Percentiles rank a stretch among this genome's conserved stretches.
Conservation (phyloP, 2,888 invertebrate species). For the Pimpla rufipes region DNA sequence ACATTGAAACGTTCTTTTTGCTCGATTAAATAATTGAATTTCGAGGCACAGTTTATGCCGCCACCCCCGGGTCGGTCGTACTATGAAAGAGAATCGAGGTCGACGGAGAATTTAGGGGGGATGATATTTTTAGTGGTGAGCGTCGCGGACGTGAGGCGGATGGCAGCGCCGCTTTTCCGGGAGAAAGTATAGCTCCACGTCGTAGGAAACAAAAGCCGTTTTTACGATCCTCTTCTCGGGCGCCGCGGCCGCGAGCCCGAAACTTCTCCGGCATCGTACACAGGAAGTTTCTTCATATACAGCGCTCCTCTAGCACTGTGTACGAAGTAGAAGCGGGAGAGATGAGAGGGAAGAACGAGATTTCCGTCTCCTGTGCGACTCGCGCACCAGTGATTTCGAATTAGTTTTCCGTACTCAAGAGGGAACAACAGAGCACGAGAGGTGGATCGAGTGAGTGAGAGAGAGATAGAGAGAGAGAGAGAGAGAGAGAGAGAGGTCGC, state of each 20-base stretch:
- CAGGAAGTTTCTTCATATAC: constrained; percentile 61
- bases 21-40: constrained; percentile 40
- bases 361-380: constrained; percentile 51
- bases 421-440: neutral
- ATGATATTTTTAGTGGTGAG: constrained; percentile 54
- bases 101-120: constrained; percentile 31
- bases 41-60: constrained; percentile 13
- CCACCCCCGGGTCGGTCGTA: neutral
- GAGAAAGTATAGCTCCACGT: constrained; percentile 40
- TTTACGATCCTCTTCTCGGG: constrained; percentile 57
- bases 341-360: constrained; percentile 43
- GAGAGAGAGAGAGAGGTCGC: too few relatives aligned
- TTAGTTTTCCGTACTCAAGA: constrained; percentile 62
- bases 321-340: constrained; percentile 45
- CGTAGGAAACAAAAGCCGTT: constrained; percentile 66
- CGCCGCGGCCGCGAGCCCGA: constrained; percentile 22
- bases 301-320: constrained; percentile 19
- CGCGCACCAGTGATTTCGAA: constrained; percentile 63
- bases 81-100: constrained; percentile 55
- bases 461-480: neutral
- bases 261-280: constrained; percentile 53
- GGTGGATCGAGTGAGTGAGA: neutral
- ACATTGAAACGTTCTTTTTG: neutral
- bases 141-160: constrained; percentile 26
- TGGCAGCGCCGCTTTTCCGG: constrained; percentile 22